These are phyloP conservation scores for Siniperca undulata DNA, from an alignment of 2,797 vertebrate species.

Conservation along the genomic window DNA sequence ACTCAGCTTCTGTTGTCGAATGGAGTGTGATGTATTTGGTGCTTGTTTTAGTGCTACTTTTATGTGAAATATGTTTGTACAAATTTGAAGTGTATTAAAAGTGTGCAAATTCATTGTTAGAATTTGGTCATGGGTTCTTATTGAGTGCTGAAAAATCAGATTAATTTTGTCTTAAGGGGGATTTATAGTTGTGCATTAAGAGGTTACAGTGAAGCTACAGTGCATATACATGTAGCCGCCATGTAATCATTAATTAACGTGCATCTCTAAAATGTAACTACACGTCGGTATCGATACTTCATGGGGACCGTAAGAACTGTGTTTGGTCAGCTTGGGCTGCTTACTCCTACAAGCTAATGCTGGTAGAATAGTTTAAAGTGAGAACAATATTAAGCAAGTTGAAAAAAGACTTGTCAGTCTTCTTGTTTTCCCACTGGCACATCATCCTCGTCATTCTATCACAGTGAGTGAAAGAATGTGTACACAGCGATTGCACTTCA, in stretches of 20 bases:
- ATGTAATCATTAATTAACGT: no score
- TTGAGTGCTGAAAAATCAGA: not conserved
- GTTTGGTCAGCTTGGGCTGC: not conserved
- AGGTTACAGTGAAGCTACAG: not conserved
- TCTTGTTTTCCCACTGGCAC: no score
- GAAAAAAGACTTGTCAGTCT: not conserved
- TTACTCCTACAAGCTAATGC: not conserved
- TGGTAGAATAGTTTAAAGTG: not conserved
- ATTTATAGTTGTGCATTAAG: not conserved
- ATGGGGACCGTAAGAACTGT: not conserved
- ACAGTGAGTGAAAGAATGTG: no score
- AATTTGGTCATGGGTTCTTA: not conserved
- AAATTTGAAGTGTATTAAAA: slow-evolving; percentile 70
- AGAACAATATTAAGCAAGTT: not conserved
- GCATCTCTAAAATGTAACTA: not conserved
- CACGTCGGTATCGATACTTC: not conserved
- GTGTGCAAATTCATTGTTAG: slow-evolving; percentile 33
- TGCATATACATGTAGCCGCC: no score
- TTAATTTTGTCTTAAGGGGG: not conserved
- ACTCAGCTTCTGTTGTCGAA: slow-evolving; percentile 9
- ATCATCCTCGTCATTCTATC: no score
- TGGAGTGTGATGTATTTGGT: slow-evolving; percentile 40
- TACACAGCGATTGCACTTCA: not conserved
- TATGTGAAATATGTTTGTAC: slow-evolving; percentile 54
- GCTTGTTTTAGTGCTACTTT: slow-evolving; percentile 37